Evolutionary conservation across 2,888 invertebrate species (phyloP), one percentile per base, ranked within the genome.

Genomic region (Cylloceria caligata): DNA sequence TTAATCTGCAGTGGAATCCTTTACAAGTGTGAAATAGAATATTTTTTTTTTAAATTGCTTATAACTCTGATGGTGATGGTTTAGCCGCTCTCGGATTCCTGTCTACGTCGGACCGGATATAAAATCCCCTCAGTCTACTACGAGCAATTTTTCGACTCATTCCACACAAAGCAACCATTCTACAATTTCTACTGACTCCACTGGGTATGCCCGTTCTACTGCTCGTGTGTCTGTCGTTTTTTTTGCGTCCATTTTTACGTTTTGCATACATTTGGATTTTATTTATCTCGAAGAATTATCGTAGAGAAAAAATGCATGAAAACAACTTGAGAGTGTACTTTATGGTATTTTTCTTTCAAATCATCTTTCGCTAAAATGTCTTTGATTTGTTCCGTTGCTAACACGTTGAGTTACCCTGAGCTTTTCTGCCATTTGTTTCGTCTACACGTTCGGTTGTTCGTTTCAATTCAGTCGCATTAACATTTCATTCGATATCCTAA

Each of bases 21-120:
- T 64, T 47, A 27, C 1, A n/a, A 67, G 34, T 57, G 21, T 27
- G 27, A 74, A 57, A 69, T 57, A 55, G 36, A n/a, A 45, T 45
- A n/a, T n/a, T n/a, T 42, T 42, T 42, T 11, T 55, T 65, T 45
- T 67, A 21, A 52, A 68, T 75, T 52, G 75, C 62, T 71, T 76
- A 67, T 78, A 55, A 76, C 68, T 84, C 80, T 80, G 83, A 83
- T 94, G 93, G 93, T 93, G 94, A 94, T 93, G 94, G 92, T 94
- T 94, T 88, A 95, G 94, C 92, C 95, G 95, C 85, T 95, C 96
- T 91, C 95, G 95, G 94, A 96, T 96, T 91, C 96, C 96, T 85
- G 95, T 96, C 83, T 96, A 95, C 93, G 94, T 95, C 89, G 96
- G 96, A 88, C 91, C 93, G 88, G 94, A 94, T 86, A 94, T 94